These are phyloP conservation scores for Macrophya alboannulata DNA, from an alignment of 2,888 invertebrate species.

Conservation along the genomic window DNA sequence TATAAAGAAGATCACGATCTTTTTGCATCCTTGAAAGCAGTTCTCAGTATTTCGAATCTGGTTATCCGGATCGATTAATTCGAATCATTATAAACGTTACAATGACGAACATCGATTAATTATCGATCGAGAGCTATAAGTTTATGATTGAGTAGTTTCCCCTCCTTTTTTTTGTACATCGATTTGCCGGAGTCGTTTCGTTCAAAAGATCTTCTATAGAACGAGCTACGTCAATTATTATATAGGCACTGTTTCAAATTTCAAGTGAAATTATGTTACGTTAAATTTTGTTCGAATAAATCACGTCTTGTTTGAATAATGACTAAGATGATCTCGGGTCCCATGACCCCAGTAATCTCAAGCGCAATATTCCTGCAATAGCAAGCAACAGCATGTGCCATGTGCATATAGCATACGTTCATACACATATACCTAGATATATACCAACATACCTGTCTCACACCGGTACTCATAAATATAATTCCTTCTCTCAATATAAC, in stretches of 20 bases:
- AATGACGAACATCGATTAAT: not conserved
- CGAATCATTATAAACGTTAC: not conserved
- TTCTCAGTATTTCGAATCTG: not conserved
- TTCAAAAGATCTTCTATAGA: too few species aligned
- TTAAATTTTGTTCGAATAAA: slow-evolving; percentile 63
- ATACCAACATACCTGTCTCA: not conserved
- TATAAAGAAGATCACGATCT: too few species aligned
- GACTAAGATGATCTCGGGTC: slow-evolving; percentile 50
- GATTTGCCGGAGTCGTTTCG: too few species aligned
- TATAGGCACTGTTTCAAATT: not conserved
- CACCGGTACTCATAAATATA: not conserved
- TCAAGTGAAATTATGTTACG: too few species aligned
- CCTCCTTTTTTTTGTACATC: not conserved
- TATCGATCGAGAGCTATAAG: not conserved
- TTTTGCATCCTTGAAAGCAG: too few species aligned
- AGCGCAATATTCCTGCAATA: slow-evolving; percentile 5
- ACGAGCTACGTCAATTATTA: too few species aligned
- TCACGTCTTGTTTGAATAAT: slow-evolving; percentile 68
- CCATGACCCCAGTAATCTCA: slow-evolving; percentile 51
- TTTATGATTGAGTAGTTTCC: not conserved
- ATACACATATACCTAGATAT: not conserved
- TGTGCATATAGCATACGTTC: not conserved
- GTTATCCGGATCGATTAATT: not conserved
- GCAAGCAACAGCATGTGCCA: slow-evolving; percentile 5
- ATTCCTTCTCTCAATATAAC: not conserved